phyloP scores from a whole-genome alignment of 2,888 invertebrate genomes.

The Aphidoletes aphidimyza region DNA sequence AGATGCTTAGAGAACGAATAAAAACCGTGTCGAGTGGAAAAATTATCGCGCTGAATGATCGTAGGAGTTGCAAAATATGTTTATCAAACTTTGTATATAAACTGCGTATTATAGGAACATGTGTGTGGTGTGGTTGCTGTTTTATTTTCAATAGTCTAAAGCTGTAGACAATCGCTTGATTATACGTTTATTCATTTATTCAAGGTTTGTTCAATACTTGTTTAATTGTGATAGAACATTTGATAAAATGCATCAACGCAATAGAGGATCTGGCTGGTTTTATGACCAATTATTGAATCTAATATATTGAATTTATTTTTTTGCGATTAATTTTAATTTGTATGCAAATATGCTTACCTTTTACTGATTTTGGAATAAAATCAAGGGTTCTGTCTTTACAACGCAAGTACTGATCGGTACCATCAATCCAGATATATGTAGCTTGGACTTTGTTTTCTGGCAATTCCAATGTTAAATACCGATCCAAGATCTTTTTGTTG shows the following conservation, averaged over 20 bases:
- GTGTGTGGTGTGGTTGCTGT: background rate
- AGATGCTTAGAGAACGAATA: background rate
- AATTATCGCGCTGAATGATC: background rate
- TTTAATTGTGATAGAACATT: too few species aligned
- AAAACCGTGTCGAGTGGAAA: too few species aligned
- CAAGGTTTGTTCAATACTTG: background rate
- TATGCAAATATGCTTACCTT: conserved; percentile 69
- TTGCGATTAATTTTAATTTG: background rate
- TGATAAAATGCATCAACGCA: background rate
- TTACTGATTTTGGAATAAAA: conserved; percentile 80
- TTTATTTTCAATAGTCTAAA: too few species aligned
- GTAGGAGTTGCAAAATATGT: conserved; percentile 15
- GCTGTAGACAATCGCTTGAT: too few species aligned
- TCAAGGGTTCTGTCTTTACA: conserved; percentile 90
- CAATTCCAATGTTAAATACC: conserved; percentile 81
- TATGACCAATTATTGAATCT: background rate
- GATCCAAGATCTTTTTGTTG: conserved; percentile 77
- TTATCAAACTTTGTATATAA: background rate
- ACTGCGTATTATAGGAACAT: background rate
- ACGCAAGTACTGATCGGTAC: conserved; percentile 85
- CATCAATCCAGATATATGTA: conserved; percentile 95
- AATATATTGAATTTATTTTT: conserved; percentile 51
- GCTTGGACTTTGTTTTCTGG: conserved; percentile 83
- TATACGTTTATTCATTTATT: conserved; percentile 9
- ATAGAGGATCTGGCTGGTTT: background rate